These are phyloP conservation scores for Tenthredo mesomela DNA, from an alignment of 2,888 invertebrate genomes.

Conservation along the genomic window DNA sequence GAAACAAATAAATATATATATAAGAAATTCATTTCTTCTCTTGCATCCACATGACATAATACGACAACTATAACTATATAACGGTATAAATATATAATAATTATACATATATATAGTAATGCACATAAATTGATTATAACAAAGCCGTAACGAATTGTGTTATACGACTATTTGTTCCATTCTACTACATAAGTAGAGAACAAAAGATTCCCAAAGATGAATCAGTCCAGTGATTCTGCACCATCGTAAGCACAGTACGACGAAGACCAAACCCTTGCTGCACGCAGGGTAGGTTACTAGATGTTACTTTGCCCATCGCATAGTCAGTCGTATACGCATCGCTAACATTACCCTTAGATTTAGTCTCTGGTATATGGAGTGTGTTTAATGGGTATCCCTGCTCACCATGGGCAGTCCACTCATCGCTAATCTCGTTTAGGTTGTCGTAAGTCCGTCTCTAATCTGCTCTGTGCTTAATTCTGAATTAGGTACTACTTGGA, in stretches of 20 bases:
- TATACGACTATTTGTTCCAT: background rate
- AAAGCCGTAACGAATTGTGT: constrained; percentile 13
- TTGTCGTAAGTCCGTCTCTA: constrained; percentile 50
- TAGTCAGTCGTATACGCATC: background rate
- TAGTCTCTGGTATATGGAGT: constrained; percentile 57
- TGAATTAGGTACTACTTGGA: background rate
- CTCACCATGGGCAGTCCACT: constrained; percentile 72
- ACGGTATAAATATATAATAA: background rate
- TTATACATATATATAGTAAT: background rate
- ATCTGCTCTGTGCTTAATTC: background rate
- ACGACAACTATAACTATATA: background rate
- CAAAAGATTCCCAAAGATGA: constrained; percentile 20
- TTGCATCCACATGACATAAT: background rate
- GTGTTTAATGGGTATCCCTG: constrained; percentile 66
- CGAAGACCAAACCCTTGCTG: constrained; percentile 15
- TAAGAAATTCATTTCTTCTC: background rate
- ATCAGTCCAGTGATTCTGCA: constrained; percentile 15
- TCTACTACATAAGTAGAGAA: background rate
- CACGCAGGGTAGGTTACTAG: background rate
- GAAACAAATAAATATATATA: constrained; percentile 45
- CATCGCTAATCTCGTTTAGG: constrained; percentile 70
- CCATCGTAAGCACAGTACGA: background rate
- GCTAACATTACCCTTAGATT: constrained; percentile 12
- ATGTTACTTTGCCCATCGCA: background rate
- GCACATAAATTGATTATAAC: background rate